Base-by-base conservation (phyloP, 2,797 vertebrate species). In the Protonibea diacanthus region DNA sequence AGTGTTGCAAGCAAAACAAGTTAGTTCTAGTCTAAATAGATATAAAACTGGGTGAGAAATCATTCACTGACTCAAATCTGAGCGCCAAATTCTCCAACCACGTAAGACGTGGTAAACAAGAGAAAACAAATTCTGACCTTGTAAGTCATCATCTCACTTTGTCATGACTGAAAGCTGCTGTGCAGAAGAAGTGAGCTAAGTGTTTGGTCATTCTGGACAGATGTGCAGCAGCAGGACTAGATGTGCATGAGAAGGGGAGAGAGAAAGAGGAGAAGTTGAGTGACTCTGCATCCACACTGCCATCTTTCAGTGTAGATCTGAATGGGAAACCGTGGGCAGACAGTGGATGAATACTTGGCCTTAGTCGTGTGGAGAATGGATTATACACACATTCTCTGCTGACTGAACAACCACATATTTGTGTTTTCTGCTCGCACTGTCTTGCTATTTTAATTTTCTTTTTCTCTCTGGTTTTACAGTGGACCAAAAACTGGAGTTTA, bases 301-400 rank as follows among this genome's bases (percentile, higher is more conserved):
- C 61, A 52, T 82, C 71, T 74, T 60, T 49, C 17, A 73, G 38
- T 9, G 63, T 49, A 55, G 65, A 59, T 76, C 71, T 51, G 40
- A 51, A 80, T 70, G 58, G 52, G 57, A 66, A 72, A 62, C 48
- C 0, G n/a, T n/a, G 42, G 76, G 74, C 73, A 4, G 51, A 29
- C 62, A 13, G 58, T 52, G 70, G 60, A 68, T 83, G 75, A 88
- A 77, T 68, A 79, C 52, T 25, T 82, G 84, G 56, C 87, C 75
- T 72, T 29, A 64, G 62, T 71, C 12, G 27, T 66, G 85, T 84
- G 81, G 85, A 87, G 79, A 87, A 91, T 86, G 77, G 80, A 89
- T 92, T 92, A 71, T 77, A 76, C 47, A 64, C 86, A 89, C 83
- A 86, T 86, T 89, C 86, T 89, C 75, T 87, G 45, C 51, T 12